Conservation (phyloP, 1,140 invertebrate genomes). For the Neocloeon triangulifer region DNA sequence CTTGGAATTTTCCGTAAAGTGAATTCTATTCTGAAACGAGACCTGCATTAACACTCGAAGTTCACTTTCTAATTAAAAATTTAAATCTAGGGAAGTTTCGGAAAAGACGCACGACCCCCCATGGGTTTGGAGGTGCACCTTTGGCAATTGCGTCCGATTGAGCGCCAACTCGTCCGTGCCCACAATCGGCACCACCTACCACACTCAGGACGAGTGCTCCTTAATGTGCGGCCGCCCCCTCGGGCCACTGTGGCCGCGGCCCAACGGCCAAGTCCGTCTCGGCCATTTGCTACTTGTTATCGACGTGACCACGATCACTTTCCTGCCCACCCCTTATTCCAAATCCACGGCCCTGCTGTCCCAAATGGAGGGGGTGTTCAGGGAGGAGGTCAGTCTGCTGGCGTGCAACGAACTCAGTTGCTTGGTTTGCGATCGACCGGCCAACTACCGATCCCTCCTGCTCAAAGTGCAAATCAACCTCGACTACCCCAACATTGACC, state of each 20-base stretch:
- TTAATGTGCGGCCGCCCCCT: conserved; percentile 37
- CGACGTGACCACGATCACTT: not conserved
- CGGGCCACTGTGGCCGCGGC: conserved; percentile 44
- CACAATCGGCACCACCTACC: too few relatives aligned
- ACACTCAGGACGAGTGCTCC: too few relatives aligned
- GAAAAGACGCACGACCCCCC: too few relatives aligned
- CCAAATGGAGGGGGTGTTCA: conserved; percentile 26
- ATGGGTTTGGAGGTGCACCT: too few relatives aligned
- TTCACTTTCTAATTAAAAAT: too few relatives aligned
- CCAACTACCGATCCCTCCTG: conserved; percentile 16
- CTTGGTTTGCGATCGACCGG: too few relatives aligned
- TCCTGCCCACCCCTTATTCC: conserved; percentile 4
- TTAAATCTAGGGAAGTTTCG: too few relatives aligned
- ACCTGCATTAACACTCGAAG: too few relatives aligned
- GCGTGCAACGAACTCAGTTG: conserved; percentile 29
- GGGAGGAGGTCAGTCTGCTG: conserved; percentile 19
- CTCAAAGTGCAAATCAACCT: conserved; percentile 23
- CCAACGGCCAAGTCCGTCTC: conserved; percentile 23
- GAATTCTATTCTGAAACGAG: too few relatives aligned
- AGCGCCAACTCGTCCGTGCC: too few relatives aligned
- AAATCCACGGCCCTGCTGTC: conserved; percentile 13
- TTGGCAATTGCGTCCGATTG: too few relatives aligned
- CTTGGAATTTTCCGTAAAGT: too few relatives aligned
- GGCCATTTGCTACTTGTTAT: conserved; percentile 11
- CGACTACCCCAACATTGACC: conserved; percentile 16